phyloP scores from a whole-genome alignment of 2,888 invertebrate species.

The Aphidoletes aphidimyza region DNA sequence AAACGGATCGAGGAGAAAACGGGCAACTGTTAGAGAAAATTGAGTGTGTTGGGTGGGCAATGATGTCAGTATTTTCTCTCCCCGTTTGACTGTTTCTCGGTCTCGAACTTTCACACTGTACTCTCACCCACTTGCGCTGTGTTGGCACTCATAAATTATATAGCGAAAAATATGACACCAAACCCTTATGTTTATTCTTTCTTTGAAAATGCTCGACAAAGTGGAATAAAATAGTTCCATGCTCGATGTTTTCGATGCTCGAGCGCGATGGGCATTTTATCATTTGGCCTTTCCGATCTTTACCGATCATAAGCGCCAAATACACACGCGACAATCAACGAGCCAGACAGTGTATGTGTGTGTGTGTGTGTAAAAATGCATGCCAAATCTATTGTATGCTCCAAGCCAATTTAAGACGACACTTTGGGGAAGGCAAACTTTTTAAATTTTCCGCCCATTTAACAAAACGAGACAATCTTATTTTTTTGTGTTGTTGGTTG shows the following conservation, averaged over 20 bases:
- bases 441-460: slow-evolving; percentile 49
- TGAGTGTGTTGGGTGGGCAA: not conserved
- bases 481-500: not conserved
- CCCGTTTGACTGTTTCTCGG: not conserved
- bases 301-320: slow-evolving; percentile 15
- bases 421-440: slow-evolving; percentile 15
- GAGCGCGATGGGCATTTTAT: too few relatives aligned
- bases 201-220: not conserved
- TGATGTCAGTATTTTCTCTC: not conserved
- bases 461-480: slow-evolving; percentile 35
- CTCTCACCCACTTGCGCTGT: too few relatives aligned
- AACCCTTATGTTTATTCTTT: slow-evolving; percentile 23
- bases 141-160: not conserved
- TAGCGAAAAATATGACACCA: slow-evolving; percentile 34
- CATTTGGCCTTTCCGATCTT: not conserved
- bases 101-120: not conserved
- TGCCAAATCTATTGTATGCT: slow-evolving; percentile 9
- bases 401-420: slow-evolving; percentile 22
- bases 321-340: not conserved
- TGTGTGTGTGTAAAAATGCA: not conserved
- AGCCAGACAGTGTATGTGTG: not conserved
- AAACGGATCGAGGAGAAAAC: not conserved
- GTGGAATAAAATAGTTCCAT: not conserved
- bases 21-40: not conserved
- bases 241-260: not conserved